Base-by-base conservation (phyloP, 2,113 vertebrate genomes). In the Gila orcuttii region DNA sequence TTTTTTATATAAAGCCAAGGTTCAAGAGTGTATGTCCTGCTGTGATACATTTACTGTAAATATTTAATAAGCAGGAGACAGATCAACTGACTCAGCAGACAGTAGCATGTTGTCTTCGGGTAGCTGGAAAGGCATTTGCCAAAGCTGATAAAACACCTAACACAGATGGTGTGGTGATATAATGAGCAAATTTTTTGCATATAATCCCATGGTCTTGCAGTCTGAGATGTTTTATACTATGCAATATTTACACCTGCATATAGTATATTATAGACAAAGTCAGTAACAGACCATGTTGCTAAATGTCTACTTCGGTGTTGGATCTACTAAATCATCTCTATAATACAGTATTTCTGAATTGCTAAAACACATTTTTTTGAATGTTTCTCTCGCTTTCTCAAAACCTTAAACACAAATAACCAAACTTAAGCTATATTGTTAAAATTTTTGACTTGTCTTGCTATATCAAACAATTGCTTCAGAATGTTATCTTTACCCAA, bases 21-120 rank as follows among this genome's bases (percentile, higher is more conserved):
- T 82, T 82, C 42, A 50, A 28, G 39, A 45, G 15, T 12, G n/a
- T 50, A 15, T 68, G 39, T 17, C 17, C 13, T 80, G 79, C 79
- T 33, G 25, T 47, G 62, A 68, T 33, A 36, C 33, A 64, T 28
- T 64, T 80, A 68, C 60, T 82, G 42, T 82, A 82, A 82, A 68
- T 83, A 82, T 82, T 82, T 71, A 71, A 71, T 81, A 3, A 68
- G 60, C 13, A 81, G 3, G 25, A 68, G 23, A 62, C 64, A 83
- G 21, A 83, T 25, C 23, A 39, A 55, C 19, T 52, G 45, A 83
- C 33, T 57, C 66, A 57, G 31, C 66, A 83, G 33, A 73, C 68
- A 57, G 47, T 19, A 39, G 6, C 25, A 36, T 31, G 42, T 68
- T 68, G 62, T 69, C 25, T 82, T 69, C 0, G 10, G 28, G 28